phyloP scores from a whole-genome alignment of 2,797 vertebrate species.

The Malurus leucopterus region DNA sequence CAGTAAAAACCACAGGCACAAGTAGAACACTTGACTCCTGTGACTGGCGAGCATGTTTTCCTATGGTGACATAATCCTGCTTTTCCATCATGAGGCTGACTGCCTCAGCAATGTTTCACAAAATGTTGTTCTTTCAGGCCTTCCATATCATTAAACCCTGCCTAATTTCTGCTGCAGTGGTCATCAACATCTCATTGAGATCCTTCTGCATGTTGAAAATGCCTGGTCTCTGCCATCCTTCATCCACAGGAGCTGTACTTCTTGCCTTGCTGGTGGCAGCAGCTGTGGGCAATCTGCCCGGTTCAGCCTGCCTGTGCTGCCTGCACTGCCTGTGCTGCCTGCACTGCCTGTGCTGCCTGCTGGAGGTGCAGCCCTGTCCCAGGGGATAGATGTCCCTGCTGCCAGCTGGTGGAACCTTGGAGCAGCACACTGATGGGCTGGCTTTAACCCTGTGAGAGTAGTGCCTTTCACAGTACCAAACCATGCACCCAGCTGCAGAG shows the following conservation, averaged over 20 bases:
- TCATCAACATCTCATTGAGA: neutral
- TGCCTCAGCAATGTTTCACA: neutral
- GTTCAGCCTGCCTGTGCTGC: neutral
- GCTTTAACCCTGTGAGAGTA: neutral
- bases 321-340: neutral
- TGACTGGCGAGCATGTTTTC: neutral
- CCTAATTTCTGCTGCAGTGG: neutral
- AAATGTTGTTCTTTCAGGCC: neutral
- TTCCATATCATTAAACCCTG: neutral
- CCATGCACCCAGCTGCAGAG: neutral
- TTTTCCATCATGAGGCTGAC: neutral
- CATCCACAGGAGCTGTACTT: rapidly evolving
- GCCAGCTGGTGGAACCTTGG: neutral
- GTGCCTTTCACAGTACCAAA: neutral
- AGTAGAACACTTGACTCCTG: neutral
- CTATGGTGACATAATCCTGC: neutral
- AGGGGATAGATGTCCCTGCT: neutral
- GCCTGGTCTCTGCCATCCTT: neutral
- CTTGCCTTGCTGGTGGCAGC: neutral
- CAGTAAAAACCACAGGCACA: neutral
- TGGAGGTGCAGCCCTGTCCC: neutral
- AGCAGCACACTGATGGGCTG: neutral
- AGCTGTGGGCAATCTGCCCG: neutral
- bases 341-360: neutral
- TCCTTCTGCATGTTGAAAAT: neutral